Evolutionary conservation across 92 coral and sea anemone species (phyloP), one percentile per base, ranked within the genome.

Genomic region (Palythoa grandiflora): DNA sequence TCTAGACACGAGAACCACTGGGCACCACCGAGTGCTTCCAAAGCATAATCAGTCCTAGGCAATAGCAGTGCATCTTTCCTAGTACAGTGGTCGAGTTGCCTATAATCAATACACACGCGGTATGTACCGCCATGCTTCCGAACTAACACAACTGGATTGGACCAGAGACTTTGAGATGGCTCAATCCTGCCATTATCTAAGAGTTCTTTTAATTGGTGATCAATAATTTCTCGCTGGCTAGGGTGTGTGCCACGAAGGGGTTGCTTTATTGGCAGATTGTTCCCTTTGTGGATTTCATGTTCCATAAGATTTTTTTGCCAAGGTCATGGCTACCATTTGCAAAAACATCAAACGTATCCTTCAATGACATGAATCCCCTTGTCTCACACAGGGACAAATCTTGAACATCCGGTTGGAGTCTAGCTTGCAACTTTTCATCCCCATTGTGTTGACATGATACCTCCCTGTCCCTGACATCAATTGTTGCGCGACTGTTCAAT

Each of bases 141-240:
- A 59, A 79, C 94, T 21, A 91, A 73, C 21, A 90, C 93, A 59
- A 86, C 80, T 14, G 95, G 93, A 61, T 86, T 90, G 38, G 79
- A 73, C 91, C 93, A 87, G 15, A 89, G 91, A 21, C 60, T 60
- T 21, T 92, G 87, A 7, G 76, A 77, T 74, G 68, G 78, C 36
- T 66, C 79, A 71, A 88, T 54, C 60, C 60, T 54, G 60, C 60
- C 60, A 54, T 16, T 48, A 4, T 53, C 89, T 83, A 83, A 57
- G 5, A 91, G 71, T 19, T 88, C 87, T 11, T 88, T 80, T 52
- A 88, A 59, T 68, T 88, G 93, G 68, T 91, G 87, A 38, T 84
- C 87, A n/a, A 70, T 70, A 70, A 54, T 70, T 19, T 70, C 39
- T 70, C 74, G 28, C 38, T 87, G 61, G 75, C 80, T 52, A 38